phyloP scores from a whole-genome alignment of 1,140 invertebrate genomes.

The Heliconius hewitsoni region DNA sequence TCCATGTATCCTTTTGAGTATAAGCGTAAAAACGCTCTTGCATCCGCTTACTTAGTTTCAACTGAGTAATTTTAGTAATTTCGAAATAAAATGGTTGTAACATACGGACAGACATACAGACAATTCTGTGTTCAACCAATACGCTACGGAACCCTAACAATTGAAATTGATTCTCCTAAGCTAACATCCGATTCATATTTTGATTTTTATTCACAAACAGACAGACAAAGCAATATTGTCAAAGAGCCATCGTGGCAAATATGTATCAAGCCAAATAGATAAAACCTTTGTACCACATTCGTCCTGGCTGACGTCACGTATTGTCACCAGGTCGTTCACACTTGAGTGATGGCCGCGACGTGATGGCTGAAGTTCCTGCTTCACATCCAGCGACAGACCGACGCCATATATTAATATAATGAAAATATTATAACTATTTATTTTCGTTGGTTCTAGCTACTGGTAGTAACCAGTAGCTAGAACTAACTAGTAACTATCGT shows the following conservation, averaged over 20 bases:
- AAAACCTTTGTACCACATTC: conserved; percentile 26
- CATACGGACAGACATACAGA: background rate
- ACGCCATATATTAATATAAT: conserved; percentile 17
- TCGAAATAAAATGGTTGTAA: no score
- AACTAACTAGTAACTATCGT: no score
- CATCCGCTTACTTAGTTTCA: background rate
- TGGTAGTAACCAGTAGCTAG: no score
- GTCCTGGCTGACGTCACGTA: conserved; percentile 48
- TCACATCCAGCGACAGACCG: conserved; percentile 35
- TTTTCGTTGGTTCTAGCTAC: no score
- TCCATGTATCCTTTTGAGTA: no score
- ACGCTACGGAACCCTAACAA: background rate
- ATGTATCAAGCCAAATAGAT: conserved; percentile 23
- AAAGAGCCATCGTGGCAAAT: background rate
- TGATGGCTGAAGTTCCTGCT: conserved; percentile 43
- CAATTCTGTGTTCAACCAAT: background rate
- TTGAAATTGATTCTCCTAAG: background rate
- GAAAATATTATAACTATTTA: conserved; percentile 4
- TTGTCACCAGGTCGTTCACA: conserved; percentile 51
- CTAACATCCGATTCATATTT: background rate
- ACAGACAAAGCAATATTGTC: background rate
- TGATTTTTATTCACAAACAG: background rate
- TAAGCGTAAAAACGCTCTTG: background rate
- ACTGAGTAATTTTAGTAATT: background rate
- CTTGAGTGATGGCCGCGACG: conserved; percentile 52